Evolutionary conservation across 2,797 vertebrate species (phyloP), one percentile per base, ranked within the genome.

Genomic region (Gadopsis bispinosus): DNA sequence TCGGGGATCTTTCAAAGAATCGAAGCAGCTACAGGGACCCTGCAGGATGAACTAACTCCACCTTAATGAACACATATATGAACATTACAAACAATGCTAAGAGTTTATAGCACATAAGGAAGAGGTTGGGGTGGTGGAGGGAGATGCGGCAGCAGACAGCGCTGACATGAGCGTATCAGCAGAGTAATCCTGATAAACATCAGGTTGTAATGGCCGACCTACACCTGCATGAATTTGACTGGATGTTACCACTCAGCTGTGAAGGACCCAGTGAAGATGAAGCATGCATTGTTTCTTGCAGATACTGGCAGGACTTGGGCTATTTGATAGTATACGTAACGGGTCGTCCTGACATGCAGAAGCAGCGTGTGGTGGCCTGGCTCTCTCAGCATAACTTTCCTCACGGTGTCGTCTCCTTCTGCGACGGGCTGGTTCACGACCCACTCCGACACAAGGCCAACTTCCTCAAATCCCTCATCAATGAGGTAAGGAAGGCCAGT

Each of bases 381-480:
- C 95, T 99, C 68, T 98, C 98, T 29, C 98, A 99, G 93, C 98
- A 99, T 92, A 99, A 99, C 93, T 99, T 99, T 79, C 98, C 98
- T 43, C 98, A 99, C 0, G 98, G 98, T 7, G 94, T 99, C 0
- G 97, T 99, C 74, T 99, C 98, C 66, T 99, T 99, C 95, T 99
- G 98, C 0, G 98, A 99, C 0, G 97, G 98, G 60, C 94, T 99
- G 43, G 98, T 99, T 1, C 98, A 99, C 0, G 98, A 99, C 93
- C 98, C 98, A 0, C 96, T 99, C 64, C 92, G 98, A 59, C 98
- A 99, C 95, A 99, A 99, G 84, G 97, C 97, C 93, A 99, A 98
- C 95, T 99, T 99, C 91, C 96, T 99, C 66, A 98, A 96, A 79
- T 92, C 93, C 82, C 97, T 99, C 83, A 96, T 99, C 89, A 95